Conservation (phyloP, 2,888 invertebrate genomes). For the Lithophane semibrunnea region DNA sequence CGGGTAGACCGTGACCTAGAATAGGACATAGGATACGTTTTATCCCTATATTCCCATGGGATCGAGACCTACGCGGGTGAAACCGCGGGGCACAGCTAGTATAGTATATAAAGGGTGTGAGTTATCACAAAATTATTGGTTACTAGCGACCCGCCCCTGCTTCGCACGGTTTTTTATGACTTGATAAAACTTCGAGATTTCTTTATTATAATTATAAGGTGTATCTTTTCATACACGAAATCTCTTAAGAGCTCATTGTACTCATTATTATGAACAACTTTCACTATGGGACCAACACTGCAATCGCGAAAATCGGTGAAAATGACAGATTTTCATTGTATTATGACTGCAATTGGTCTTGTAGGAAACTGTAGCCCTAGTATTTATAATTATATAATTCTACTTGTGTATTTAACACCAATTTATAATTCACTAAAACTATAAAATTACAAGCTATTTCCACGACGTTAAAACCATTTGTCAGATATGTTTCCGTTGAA, state of each 20-base stretch:
- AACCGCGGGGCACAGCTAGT: no score
- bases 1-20: no score
- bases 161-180: not conserved
- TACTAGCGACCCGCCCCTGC: not conserved
- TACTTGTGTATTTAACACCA: not conserved
- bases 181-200: not conserved
- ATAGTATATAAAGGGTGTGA: no score
- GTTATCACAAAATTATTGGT: not conserved
- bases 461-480: constrained; percentile 47
- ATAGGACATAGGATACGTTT: no score
- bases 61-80: no score
- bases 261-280: no score
- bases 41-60: no score
- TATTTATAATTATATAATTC: not conserved
- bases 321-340: no score
- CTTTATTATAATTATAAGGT: not conserved
- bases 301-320: no score
- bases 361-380: not conserved
- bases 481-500: constrained; percentile 39
- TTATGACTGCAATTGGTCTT: not conserved
- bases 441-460: constrained; percentile 34
- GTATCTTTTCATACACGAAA: no score
- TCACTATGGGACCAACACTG: no score
- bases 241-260: no score
- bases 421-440: constrained; percentile 6